Evolutionary conservation across 2,113 vertebrate genomes (phyloP), one percentile per base, ranked within the genome.

Genomic region (Anguilla japonica): DNA sequence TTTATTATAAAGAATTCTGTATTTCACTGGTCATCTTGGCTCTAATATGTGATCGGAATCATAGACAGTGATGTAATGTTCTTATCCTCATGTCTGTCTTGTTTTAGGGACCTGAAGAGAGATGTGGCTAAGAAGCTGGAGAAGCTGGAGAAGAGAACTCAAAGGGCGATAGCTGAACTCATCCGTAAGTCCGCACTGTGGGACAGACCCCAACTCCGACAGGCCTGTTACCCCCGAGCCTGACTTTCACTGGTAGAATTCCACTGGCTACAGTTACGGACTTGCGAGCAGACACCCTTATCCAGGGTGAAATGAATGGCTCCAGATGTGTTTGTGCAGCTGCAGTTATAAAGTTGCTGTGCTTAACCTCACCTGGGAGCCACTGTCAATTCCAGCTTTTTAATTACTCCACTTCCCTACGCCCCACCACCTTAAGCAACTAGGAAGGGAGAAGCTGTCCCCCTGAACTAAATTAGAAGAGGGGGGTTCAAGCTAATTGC

Each of bases 81-180:
- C 11, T 60, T 22, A 0, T 82, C 16, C 14, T 22, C 14, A 34
- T 18, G 79, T 5, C 56, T 88, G 9, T 82, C 87, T 89, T 20
- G 87, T 7, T 90, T 0, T 26, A 99, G 98, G 98, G 98, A 99
- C 94, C 91, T 99, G 81, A 99, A 99, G 91, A 95, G 98, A 83
- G 98, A 99, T 0, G 98, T 99, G 0, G 96, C 98, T 87, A 99
- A 99, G 94, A 99, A 99, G 67, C 94, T 99, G 94, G 98, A 99
- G 92, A 99, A 98, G 88, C 90, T 99, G 87, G 97, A 99, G 90
- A 98, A 97, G 94, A 95, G 98, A 91, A 99, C 98, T 0, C 98
- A 99, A 94, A 96, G 97, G 90, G 97, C 97, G 87, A 99, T 99
- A 0, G 98, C 98, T 0, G 98, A 99, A 89, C 92, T 99, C 87